Conservation (phyloP, 2,797 vertebrate genomes). For the Spheniscus humboldti region DNA sequence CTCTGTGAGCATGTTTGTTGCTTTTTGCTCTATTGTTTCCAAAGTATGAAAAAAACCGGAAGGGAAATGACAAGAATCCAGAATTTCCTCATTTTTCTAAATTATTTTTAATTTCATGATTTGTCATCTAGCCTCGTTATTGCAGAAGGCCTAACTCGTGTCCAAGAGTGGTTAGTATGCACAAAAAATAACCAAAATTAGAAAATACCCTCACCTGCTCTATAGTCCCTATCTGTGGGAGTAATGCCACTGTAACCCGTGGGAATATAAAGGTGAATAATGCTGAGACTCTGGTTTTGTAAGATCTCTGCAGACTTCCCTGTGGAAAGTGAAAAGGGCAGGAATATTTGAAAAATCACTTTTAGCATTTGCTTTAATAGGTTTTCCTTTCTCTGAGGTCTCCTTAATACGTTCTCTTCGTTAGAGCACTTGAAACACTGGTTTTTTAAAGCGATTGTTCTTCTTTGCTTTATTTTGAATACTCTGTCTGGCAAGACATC, state of each 20-base stretch:
- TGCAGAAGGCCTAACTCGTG: neutral
- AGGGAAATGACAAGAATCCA: neutral
- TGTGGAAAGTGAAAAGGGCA: neutral
- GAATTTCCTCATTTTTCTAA: neutral
- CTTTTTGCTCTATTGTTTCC: constrained; percentile 25
- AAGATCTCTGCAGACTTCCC: neutral
- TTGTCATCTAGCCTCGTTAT: neutral
- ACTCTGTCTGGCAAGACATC: neutral
- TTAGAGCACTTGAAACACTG: neutral
- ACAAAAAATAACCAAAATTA: neutral
- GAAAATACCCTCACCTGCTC: neutral
- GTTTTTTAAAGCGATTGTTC: neutral
- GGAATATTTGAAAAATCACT: neutral
- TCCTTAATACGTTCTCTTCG: neutral
- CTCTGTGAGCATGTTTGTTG: neutral
- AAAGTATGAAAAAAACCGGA: neutral
- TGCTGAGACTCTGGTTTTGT: neutral
- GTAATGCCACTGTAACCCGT: neutral
- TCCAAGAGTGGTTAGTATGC: neutral
- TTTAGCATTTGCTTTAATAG: neutral
- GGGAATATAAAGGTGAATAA: neutral
- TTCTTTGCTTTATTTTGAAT: neutral
- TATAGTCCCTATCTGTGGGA: neutral
- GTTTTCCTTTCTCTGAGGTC: neutral
- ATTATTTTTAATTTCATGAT: neutral